These are phyloP conservation scores for Monochamus saltuarius DNA, from an alignment of 1,140 invertebrate species.

Conservation along the genomic window DNA sequence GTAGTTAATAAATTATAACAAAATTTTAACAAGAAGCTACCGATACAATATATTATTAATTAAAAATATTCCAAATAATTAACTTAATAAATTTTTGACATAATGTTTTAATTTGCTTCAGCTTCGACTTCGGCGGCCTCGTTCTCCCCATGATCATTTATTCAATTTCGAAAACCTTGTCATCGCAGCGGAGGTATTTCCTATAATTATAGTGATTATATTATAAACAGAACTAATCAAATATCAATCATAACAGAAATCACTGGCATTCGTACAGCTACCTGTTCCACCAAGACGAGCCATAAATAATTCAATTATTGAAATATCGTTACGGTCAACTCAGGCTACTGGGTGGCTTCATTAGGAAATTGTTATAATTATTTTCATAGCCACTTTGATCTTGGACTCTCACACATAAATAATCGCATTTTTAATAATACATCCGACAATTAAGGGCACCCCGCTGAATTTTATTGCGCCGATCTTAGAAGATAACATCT, in stretches of 20 bases:
- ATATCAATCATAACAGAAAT: conserved; percentile 35
- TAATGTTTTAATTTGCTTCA: too few relatives aligned
- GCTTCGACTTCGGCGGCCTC: too few relatives aligned
- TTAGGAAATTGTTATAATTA: conserved; percentile 24
- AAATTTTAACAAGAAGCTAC: too few relatives aligned
- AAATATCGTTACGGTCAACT: conserved; percentile 30
- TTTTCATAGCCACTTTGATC: conserved; percentile 24
- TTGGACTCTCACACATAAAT: background rate
- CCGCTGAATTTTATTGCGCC: too few relatives aligned
- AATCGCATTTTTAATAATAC: background rate
- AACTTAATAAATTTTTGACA: too few relatives aligned
- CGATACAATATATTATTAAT: too few relatives aligned
- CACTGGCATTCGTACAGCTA: conserved; percentile 10
- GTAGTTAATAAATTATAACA: too few relatives aligned
- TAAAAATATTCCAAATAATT: too few relatives aligned
- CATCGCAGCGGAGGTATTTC: conserved; percentile 13
- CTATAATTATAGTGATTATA: conserved; percentile 23
- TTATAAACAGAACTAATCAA: conserved; percentile 31
- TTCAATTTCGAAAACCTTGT: background rate
- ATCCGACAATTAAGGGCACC: too few relatives aligned
- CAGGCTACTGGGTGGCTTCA: conserved; percentile 39
- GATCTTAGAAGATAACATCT: too few relatives aligned
- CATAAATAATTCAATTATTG: conserved; percentile 44
- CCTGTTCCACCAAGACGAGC: conserved; percentile 27
- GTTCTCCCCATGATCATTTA: too few relatives aligned